These are phyloP conservation scores for Labrus mixtus DNA, from an alignment of 2,113 vertebrate genomes.

Conservation along the genomic window DNA sequence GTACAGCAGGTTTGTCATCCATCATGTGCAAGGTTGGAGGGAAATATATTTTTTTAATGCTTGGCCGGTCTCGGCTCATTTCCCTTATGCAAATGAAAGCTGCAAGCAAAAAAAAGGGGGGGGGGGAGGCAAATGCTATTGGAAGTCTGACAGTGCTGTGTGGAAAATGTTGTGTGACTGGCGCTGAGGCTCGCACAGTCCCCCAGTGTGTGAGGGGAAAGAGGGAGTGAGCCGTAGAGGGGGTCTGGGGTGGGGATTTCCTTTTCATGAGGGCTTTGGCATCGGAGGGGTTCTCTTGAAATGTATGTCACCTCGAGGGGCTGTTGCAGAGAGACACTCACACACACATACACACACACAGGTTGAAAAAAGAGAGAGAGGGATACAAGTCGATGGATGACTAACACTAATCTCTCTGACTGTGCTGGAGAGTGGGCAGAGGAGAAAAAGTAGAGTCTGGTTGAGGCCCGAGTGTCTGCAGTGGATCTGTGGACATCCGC, in stretches of 20 bases:
- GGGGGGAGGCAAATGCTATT: constrained; percentile 71
- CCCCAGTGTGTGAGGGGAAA: constrained; percentile 71
- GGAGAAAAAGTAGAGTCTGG: constrained; percentile 23
- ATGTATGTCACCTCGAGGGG: constrained; percentile 23
- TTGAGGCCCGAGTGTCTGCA: constrained; percentile 17
- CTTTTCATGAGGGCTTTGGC: constrained; percentile 67
- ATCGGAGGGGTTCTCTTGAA: constrained; percentile 59
- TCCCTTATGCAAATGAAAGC: constrained; percentile 83
- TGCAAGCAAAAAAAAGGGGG: constrained; percentile 39
- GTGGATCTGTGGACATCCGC: constrained; percentile 18
- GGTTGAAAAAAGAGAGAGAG: background rate
- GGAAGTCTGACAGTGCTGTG: constrained; percentile 64
- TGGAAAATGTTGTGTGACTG: constrained; percentile 82
- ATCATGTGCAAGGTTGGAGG: constrained; percentile 40
- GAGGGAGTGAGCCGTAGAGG: constrained; percentile 33
- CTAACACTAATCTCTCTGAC: constrained; percentile 17
- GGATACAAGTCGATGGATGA: constrained; percentile 21
- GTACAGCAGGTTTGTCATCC: background rate
- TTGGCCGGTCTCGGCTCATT: constrained; percentile 71
- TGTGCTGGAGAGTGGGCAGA: constrained; percentile 30
- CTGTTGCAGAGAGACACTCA: constrained; percentile 1
- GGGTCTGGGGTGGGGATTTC: constrained; percentile 67
- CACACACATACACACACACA: background rate
- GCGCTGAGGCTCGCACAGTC: constrained; percentile 68
- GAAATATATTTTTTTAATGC: constrained; percentile 35